Evolutionary conservation across 2,888 invertebrate species (phyloP).

Genomic region (Eristalis arbustorum): DNA sequence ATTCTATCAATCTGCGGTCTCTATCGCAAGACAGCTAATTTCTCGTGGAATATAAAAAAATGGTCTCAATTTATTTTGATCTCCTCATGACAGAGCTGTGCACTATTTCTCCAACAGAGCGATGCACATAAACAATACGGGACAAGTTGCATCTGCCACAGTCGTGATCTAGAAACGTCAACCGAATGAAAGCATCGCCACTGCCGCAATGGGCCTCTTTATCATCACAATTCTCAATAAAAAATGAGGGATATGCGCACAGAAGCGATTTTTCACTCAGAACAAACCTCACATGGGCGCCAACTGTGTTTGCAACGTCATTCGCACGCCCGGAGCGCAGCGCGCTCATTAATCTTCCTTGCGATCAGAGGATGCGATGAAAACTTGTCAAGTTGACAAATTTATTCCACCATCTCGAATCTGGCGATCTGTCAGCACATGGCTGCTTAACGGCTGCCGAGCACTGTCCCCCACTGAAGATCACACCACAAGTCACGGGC

Average conservation of each 20-base stretch:
- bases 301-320: neutral
- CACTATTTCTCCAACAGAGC: neutral
- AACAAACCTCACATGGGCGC: neutral
- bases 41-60: neutral
- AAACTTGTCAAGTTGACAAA: slow-evolving; percentile 39
- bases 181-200: neutral
- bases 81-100: neutral
- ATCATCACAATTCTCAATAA: neutral
- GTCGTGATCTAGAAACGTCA: neutral
- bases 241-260: neutral
- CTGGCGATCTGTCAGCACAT: slow-evolving; percentile 44
- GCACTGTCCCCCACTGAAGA: slow-evolving; percentile 8
- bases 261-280: neutral
- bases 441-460: slow-evolving; percentile 7
- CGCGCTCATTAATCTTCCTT: slow-evolving; percentile 26
- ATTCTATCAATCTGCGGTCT: too few species aligned
- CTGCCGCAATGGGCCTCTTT: neutral
- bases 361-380: slow-evolving; percentile 6
- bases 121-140: neutral
- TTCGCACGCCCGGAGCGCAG: neutral
- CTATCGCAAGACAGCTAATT: too few species aligned
- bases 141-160: neutral
- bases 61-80: neutral
- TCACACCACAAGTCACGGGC: slow-evolving; percentile 16
- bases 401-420: slow-evolving; percentile 29